A percentile compares a stretch with the other conserved stretches of the same genome.
Conservation (phyloP, 2,113 vertebrate species). For the Siniperca chuatsi region DNA sequence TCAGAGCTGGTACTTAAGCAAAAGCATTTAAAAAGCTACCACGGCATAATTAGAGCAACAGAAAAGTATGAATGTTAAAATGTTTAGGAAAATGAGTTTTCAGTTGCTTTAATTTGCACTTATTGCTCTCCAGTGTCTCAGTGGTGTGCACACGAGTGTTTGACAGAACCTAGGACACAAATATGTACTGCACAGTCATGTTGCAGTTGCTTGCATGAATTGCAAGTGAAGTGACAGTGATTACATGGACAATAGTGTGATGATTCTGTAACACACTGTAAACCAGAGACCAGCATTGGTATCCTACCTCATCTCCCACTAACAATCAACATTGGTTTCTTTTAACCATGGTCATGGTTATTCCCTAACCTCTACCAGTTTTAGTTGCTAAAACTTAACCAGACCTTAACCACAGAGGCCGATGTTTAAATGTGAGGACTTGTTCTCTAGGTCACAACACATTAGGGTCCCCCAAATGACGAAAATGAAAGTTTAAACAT, state of each 20-base stretch:
- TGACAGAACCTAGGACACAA: background rate
- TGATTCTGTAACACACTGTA: background rate
- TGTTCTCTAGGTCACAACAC: too few relatives aligned
- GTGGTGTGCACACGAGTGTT: background rate
- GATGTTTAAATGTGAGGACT: too few relatives aligned
- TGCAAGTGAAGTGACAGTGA: background rate
- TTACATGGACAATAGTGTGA: background rate
- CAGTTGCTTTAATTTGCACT: background rate
- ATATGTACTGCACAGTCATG: background rate
- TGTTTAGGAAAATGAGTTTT: background rate
- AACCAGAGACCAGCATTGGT: too few relatives aligned
- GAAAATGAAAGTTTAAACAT: too few relatives aligned
- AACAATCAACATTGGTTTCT: too few relatives aligned
- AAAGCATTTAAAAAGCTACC: background rate
- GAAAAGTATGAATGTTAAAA: background rate
- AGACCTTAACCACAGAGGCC: too few relatives aligned
- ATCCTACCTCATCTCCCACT: too few relatives aligned
- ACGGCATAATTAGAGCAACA: background rate
- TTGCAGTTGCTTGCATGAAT: background rate
- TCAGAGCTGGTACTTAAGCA: background rate
- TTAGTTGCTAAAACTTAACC: too few relatives aligned
- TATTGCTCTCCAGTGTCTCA: background rate
- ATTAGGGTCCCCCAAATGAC: too few relatives aligned
- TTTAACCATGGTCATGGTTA: too few relatives aligned
- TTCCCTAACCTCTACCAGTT: too few relatives aligned